These are phyloP conservation scores for Colossoma macropomum DNA, from an alignment of 2,113 vertebrate species.

Conservation along the genomic window DNA sequence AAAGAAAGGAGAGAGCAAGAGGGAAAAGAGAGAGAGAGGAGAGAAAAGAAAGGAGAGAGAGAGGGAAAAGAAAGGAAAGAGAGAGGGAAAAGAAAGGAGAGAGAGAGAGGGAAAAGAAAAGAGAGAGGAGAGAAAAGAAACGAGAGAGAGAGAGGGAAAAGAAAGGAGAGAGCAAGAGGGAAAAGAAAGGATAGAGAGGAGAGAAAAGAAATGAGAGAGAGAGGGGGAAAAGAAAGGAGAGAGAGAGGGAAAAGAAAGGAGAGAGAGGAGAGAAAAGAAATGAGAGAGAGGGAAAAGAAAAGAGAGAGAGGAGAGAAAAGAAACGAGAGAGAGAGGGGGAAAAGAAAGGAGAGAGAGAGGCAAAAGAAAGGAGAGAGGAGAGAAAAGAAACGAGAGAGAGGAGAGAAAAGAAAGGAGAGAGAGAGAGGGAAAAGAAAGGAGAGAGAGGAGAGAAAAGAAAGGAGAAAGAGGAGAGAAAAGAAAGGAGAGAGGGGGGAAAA, in stretches of 20 bases:
- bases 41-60: conserved; percentile 1
- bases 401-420: conserved; percentile 57
- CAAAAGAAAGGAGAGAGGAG: no score
- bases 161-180: no score
- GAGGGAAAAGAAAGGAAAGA: background rate
- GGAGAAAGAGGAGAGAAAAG: no score
- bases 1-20: no score
- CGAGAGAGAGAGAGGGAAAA: background rate
- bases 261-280: no score
- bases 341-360: conserved; percentile 55
- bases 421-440: background rate
- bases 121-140: conserved; percentile 1
- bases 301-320: conserved; percentile 47
- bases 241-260: background rate
- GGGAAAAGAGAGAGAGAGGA: background rate
- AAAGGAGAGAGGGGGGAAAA: no score
- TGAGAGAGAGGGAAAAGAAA: no score
- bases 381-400: conserved; percentile 53
- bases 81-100: background rate
- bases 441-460: no score
- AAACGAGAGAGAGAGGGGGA: no score
- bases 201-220: no score
- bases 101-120: no score
- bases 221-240: conserved; percentile 62
- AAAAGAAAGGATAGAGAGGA: no score